Evolutionary conservation across 2,113 vertebrate genomes (phyloP).

Genomic region (Picathartes gymnocephalus): DNA sequence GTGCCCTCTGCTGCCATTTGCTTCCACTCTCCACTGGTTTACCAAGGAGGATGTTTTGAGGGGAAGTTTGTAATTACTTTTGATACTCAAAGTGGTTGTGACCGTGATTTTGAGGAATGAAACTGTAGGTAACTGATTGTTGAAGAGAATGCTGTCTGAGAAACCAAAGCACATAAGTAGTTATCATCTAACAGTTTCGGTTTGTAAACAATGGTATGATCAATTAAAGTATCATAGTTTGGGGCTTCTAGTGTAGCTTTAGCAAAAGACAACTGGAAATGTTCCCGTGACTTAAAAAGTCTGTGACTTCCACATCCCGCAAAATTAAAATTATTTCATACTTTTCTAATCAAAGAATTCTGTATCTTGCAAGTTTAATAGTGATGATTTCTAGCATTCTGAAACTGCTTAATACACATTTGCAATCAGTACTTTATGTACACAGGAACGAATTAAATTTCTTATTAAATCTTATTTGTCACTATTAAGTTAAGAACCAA

Average conservation of each 20-base stretch:
- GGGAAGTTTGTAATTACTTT: not conserved
- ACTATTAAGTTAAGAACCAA: not conserved
- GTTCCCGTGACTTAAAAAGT: not conserved
- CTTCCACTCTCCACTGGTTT: not conserved
- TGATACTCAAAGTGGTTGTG: not conserved
- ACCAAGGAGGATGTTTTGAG: not conserved
- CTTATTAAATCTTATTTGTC: not conserved
- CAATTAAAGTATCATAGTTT: not conserved
- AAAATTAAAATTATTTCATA: not conserved
- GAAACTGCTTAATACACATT: not conserved
- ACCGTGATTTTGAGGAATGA: not conserved
- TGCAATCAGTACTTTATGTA: not conserved
- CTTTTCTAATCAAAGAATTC: not conserved
- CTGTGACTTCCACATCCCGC: not conserved
- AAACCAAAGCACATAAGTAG: not conserved
- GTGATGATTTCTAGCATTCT: not conserved
- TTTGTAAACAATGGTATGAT: not conserved
- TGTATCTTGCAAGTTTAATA: not conserved
- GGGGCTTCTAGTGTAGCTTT: not conserved
- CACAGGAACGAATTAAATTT: not conserved
- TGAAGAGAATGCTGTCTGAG: not conserved
- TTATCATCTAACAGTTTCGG: not conserved
- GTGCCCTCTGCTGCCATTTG: not conserved
- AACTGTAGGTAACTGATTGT: not conserved
- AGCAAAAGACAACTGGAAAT: not conserved